phyloP scores from a whole-genome alignment of 1,140 invertebrate genomes.

The Anoplolepis gracilipes region DNA sequence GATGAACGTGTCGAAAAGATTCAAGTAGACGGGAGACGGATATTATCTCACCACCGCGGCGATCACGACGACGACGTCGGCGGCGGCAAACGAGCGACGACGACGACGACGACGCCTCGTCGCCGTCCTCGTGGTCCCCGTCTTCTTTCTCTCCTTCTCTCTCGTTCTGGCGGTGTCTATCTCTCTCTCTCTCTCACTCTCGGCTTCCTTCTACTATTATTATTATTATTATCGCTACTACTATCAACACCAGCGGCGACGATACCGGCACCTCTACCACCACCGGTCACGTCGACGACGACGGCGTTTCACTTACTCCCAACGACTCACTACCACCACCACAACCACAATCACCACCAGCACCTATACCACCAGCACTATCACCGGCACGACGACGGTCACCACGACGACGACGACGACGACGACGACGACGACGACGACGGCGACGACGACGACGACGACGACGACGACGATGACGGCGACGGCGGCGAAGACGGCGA shows the following conservation, averaged over 20 bases:
- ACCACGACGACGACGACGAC: slow-evolving; percentile 43
- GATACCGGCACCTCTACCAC: slow-evolving; percentile 59
- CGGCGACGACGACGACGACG: slow-evolving; percentile 49
- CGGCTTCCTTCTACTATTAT: slow-evolving; percentile 27
- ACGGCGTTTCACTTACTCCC: slow-evolving; percentile 39
- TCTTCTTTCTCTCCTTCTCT: slow-evolving; percentile 40
- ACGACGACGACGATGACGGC: slow-evolving; percentile 39
- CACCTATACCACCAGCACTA: background rate
- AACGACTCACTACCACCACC: slow-evolving; percentile 28
- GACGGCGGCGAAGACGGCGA: slow-evolving; percentile 35
- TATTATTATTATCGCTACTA: background rate
- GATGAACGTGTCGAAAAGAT: background rate
- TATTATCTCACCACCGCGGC: slow-evolving; percentile 79
- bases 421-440: slow-evolving; percentile 41
- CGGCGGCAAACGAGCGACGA: slow-evolving; percentile 64
- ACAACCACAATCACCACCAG: too few relatives aligned
- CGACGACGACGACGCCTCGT: slow-evolving; percentile 62
- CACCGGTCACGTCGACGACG: slow-evolving; percentile 34
- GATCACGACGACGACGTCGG: slow-evolving; percentile 32
- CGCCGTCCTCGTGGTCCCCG: slow-evolving; percentile 72
- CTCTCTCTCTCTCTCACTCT: slow-evolving; percentile 47
- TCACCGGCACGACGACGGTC: slow-evolving; percentile 27
- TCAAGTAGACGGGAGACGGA: slow-evolving; percentile 62
- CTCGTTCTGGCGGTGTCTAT: slow-evolving; percentile 49
- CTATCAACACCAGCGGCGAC: slow-evolving; percentile 28